Conservation (phyloP, 1,140 invertebrate genomes). For the Tenebrio molitor region DNA sequence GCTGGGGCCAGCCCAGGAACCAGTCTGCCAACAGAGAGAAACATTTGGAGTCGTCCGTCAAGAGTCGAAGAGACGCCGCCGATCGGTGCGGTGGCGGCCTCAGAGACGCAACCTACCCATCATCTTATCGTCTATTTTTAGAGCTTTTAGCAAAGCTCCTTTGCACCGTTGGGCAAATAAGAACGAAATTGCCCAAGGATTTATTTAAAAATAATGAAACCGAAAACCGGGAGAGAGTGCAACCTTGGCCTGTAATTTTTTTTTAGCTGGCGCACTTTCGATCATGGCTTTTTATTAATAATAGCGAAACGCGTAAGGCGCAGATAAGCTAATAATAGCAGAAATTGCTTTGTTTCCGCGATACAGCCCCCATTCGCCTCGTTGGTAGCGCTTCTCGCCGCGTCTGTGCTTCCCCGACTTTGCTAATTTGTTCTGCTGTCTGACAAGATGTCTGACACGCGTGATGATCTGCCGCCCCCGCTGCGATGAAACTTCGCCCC, state of each 20-base stretch:
- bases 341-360: too few relatives aligned
- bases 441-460: too few relatives aligned
- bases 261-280: slow-evolving; percentile 28
- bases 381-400: too few relatives aligned
- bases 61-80: too few relatives aligned
- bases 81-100: not conserved
- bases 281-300: slow-evolving; percentile 18
- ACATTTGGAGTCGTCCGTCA: too few relatives aligned
- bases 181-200: not conserved
- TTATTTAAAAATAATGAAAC: slow-evolving; percentile 29
- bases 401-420: too few relatives aligned
- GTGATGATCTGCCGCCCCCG: too few relatives aligned
- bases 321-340: too few relatives aligned
- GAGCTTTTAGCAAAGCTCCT: slow-evolving; percentile 12
- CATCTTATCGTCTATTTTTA: slow-evolving; percentile 16
- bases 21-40: slow-evolving; percentile 74
- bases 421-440: too few relatives aligned
- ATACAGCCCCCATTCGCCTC: too few relatives aligned
- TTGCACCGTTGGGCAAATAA: not conserved
- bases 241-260: slow-evolving; percentile 41
- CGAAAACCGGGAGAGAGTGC: slow-evolving; percentile 9
- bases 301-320: slow-evolving; percentile 7
- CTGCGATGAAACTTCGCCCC: too few relatives aligned
- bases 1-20: slow-evolving; percentile 81
- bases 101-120: slow-evolving; percentile 5